Evolutionary conservation across 2,888 invertebrate species (phyloP), one percentile per base, ranked within the genome.

Genomic region (Drosophila limbata): DNA sequence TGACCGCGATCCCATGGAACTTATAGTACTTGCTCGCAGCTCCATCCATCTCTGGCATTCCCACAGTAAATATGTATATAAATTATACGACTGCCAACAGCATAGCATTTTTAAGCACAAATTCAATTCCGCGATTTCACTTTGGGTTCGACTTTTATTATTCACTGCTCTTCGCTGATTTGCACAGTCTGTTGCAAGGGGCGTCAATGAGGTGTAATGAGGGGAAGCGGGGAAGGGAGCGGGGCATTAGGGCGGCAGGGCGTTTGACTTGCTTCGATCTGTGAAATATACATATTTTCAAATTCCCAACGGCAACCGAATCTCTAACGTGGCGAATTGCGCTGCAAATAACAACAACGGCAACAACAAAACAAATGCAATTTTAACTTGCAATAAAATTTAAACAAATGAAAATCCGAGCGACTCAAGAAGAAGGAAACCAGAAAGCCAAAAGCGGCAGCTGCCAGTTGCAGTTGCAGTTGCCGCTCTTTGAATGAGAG

Each of bases 111-210:
- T 71, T 56, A 75, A 59, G 50, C 55, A 66, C 69, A 82, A 67
- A 69, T 88, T 53, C 84, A 74, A 80, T 77, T 77, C 56, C 35
- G 62, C 59, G 88, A 83, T 83, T 83, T 83, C 86, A 80, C 83
- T 74, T 74, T 70, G 56, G 25, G 44, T 69, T 77, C 59, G 51
- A 69, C 57, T 75, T 63, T 55, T 72, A 62, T 65, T 76, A 69
- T 66, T 69, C 69, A 73, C 52, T 63, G 69, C 57, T 59, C 67
- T 55, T 72, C 56, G 65, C 69, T 50, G 68, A 65, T 71, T 78
- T 79, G 62, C 65, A 28, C 53, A 5, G 9, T 35, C 33, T 2
- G 35, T 17, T 39, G 48, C 17, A 6, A n/a, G 11, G 45, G 31
- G 56, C 55, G 33, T 25, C 28, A 28, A 13, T 50, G 60, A 47